Evolutionary conservation across 2,113 vertebrate species (phyloP), one percentile per base, ranked within the genome.

Genomic region (Serilophus lunatus): DNA sequence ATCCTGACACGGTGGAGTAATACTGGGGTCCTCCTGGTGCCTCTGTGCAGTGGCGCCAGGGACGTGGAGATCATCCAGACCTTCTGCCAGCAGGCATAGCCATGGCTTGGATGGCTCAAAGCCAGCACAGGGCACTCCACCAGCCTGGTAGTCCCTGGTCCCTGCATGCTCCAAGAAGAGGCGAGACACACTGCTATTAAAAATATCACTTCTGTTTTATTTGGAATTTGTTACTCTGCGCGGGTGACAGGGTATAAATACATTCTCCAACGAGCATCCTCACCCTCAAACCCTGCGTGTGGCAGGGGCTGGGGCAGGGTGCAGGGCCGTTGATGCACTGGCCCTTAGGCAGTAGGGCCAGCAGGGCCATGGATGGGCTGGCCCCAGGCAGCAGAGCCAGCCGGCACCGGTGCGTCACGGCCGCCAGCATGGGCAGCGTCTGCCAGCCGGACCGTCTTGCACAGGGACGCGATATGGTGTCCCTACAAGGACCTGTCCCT

Each of bases 181-280:
- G 40, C 50, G 0, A 85, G 82, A 95, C 92, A 94, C 80, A 87
- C 63, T 3, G 9, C 64, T 94, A 92, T 94, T 97, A 97, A 97
- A 97, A 97, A 97, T 96, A 97, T 94, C 97, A 92, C 86, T 95
- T 97, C 93, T 96, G 83, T 82, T 97, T 97, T 97, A 97, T 97
- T 97, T 93, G 92, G 93, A 96, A 84, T 92, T 80, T 91, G 88
- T 97, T 97, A 94, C 96, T 95, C 94, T 92, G 96, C 90, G 25
- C 23, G 25, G 94, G 85, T 94, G 96, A 95, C 88, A 92, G 93
- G 94, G 71, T 96, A 95, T 95, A 96, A 97, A 96, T 97, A 97
- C 97, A 97, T 97, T 97, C 97, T 96, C 82, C 95, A 88, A 69
- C 16, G 69, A 86, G 93, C 91, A 93, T 70, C 93, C 90, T 86